phyloP scores from a whole-genome alignment of 2,888 invertebrate species.

The Sclerodermus sp. region DNA sequence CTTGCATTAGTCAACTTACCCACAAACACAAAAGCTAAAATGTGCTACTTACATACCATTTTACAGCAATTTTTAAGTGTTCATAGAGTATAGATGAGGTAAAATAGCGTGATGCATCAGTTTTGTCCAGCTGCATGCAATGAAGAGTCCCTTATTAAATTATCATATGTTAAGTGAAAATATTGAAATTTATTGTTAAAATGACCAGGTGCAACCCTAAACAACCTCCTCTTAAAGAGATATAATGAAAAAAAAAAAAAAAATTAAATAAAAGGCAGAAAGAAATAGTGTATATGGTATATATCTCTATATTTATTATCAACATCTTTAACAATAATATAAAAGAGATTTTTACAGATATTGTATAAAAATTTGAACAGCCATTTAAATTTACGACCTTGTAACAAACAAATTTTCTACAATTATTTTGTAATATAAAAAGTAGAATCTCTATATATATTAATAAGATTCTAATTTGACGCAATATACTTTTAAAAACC shows the following conservation, averaged over 20 bases:
- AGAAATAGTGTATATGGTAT: conserved; percentile 3
- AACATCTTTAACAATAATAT: conserved; percentile 33
- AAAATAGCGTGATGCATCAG: conserved; percentile 43
- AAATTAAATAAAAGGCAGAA: too few relatives aligned
- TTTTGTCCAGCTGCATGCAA: conserved; percentile 55
- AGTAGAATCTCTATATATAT: conserved; percentile 21
- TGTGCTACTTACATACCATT: too few relatives aligned
- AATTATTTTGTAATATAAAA: conserved; percentile 24
- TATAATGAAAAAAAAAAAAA: background rate
- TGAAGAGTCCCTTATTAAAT: conserved; percentile 35
- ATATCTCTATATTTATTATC: conserved; percentile 27
- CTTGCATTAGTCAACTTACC: too few relatives aligned
- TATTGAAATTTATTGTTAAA: conserved; percentile 3
- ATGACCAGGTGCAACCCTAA: too few relatives aligned
- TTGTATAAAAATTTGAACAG: conserved; percentile 28
- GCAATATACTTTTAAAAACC: conserved; percentile 16
- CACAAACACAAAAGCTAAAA: conserved; percentile 17
- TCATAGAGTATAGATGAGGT: conserved; percentile 40
- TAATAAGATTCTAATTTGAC: conserved; percentile 24
- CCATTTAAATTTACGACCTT: conserved; percentile 19
- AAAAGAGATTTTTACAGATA: conserved; percentile 30
- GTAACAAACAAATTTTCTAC: conserved; percentile 6
- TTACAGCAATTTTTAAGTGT: conserved; percentile 29
- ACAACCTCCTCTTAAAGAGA: too few relatives aligned
- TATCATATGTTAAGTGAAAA: conserved; percentile 20